Conservation (phyloP, 2,113 vertebrate species). For the Peromyscus maniculatus region DNA sequence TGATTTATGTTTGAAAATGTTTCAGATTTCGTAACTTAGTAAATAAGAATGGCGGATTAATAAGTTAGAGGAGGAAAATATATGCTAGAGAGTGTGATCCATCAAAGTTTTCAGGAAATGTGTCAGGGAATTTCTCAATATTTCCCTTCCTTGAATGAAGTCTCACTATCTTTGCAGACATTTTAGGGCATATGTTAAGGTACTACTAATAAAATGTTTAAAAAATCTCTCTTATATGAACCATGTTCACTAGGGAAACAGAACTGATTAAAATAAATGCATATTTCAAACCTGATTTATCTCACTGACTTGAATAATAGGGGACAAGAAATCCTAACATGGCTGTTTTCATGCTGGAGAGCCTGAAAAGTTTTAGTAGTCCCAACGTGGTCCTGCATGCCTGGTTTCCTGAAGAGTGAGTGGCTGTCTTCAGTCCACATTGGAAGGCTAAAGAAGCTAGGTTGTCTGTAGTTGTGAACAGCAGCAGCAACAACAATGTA, state of each 20-base stretch:
- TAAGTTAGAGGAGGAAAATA: not conserved
- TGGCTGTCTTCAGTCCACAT: not conserved
- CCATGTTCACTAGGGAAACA: not conserved
- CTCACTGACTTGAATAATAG: not conserved
- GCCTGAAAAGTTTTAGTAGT: too few species aligned
- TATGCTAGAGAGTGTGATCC: not conserved
- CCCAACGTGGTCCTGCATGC: not conserved
- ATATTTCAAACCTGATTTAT: not conserved
- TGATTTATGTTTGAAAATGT: constrained; percentile 50
- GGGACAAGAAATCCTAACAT: too few species aligned
- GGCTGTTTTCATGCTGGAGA: too few species aligned
- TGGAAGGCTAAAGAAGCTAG: not conserved
- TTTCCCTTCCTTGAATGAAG: not conserved
- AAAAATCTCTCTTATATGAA: not conserved
- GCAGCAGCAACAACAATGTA: not conserved
- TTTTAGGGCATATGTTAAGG: not conserved
- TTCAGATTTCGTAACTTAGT: not conserved
- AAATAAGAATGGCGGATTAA: constrained; percentile 34
- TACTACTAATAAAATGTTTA: not conserved
- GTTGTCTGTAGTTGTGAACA: not conserved
- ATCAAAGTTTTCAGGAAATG: not conserved
- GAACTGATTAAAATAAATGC: not conserved
- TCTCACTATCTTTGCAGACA: not conserved
- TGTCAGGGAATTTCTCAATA: not conserved
- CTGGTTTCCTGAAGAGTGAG: not conserved